Percentiles rank a stretch among this genome's conserved stretches.
Evolutionary conservation across 2,113 vertebrate species (phyloP).

Genomic region (Calcarius ornatus): DNA sequence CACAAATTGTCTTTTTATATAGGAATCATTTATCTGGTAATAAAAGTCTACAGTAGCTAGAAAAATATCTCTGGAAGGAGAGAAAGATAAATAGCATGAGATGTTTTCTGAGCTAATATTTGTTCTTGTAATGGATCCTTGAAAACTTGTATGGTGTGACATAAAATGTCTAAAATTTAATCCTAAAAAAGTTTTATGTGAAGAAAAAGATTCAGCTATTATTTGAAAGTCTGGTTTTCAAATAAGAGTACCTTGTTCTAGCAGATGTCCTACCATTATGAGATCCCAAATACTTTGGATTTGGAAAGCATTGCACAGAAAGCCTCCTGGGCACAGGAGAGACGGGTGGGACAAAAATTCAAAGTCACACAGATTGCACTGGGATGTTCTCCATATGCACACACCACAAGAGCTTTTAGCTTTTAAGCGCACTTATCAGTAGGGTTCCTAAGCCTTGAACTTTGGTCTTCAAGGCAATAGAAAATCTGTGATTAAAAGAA

Average conservation of each 20-base stretch:
- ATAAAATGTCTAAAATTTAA: not conserved
- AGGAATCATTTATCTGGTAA: not conserved
- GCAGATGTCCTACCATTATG: not conserved
- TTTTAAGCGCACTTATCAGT: not conserved
- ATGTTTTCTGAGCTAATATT: not conserved
- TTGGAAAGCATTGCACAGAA: not conserved
- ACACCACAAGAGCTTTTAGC: not conserved
- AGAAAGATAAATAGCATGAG: not conserved
- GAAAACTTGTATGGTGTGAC: not conserved
- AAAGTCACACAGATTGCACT: not conserved
- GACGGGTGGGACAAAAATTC: not conserved
- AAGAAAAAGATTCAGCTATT: not conserved
- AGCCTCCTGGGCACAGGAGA: not conserved
- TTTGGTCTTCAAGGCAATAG: not conserved
- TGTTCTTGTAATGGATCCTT: not conserved
- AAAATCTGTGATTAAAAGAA: not conserved
- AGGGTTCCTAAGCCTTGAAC: not conserved
- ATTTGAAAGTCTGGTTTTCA: not conserved
- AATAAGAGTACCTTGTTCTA: not conserved
- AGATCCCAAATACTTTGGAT: not conserved
- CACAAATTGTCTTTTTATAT: not conserved
- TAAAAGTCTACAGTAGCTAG: not conserved
- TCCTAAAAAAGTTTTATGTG: not conserved
- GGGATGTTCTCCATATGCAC: not conserved
- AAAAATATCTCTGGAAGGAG: not conserved